phyloP scores from a whole-genome alignment of 2,888 invertebrate genomes.

The Therioaphis trifolii region DNA sequence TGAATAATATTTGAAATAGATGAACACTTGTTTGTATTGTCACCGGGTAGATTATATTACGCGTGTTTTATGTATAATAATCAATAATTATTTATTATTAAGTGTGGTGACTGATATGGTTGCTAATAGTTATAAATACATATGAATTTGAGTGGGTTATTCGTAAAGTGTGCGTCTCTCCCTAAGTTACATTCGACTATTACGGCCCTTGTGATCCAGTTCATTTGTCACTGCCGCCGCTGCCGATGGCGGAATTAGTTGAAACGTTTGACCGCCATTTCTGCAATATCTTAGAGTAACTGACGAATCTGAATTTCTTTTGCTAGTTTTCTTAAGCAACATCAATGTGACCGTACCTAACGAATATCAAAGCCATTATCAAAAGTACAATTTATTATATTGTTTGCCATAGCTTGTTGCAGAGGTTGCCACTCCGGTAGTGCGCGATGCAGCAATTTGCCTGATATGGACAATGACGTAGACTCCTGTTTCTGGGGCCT shows the following conservation, averaged over 20 bases:
- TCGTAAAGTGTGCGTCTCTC: no score
- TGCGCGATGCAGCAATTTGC: not conserved
- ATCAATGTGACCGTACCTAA: slow-evolving; percentile 12
- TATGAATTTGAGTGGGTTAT: no score
- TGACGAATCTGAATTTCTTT: not conserved
- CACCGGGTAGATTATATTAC: no score
- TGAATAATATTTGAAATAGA: no score
- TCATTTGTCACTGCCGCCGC: not conserved
- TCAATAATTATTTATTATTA: no score
- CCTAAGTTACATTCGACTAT: slow-evolving; percentile 9
- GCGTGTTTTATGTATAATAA: no score
- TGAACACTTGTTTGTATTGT: no score
- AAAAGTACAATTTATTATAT: slow-evolving; percentile 24
- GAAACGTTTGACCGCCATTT: slow-evolving; percentile 54
- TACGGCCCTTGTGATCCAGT: slow-evolving; percentile 1
- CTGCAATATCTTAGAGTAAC: slow-evolving; percentile 20
- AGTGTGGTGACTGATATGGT: no score
- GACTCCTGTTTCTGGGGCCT: slow-evolving; percentile 29
- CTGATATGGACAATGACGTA: not conserved
- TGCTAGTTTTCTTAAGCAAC: not conserved
- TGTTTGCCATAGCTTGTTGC: slow-evolving; percentile 16
- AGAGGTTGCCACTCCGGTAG: not conserved
- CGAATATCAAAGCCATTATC: slow-evolving; percentile 29
- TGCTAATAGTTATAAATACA: no score
- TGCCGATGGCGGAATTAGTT: slow-evolving; percentile 12